These are phyloP conservation scores for Drosophila rubida DNA, from an alignment of 2,888 invertebrate species.

Conservation along the genomic window DNA sequence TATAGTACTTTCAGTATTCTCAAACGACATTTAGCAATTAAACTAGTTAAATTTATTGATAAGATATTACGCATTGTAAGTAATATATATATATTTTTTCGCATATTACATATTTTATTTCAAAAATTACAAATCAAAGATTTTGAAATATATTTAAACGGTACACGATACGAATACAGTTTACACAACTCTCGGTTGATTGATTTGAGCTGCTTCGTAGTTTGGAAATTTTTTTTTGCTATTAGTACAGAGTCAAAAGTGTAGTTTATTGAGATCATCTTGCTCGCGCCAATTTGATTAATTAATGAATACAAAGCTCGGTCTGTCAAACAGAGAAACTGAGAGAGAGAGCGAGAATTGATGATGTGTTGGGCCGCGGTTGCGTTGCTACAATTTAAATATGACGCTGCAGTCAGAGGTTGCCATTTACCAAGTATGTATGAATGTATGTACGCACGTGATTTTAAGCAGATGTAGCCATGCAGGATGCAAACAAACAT, in stretches of 20 bases:
- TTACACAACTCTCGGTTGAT: too few species aligned
- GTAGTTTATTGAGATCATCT: neutral
- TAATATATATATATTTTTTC: too few species aligned
- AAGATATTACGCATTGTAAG: too few species aligned
- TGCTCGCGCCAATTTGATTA: slow-evolving; percentile 10
- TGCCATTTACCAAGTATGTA: neutral
- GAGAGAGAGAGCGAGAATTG: neutral
- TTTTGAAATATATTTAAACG: too few species aligned
- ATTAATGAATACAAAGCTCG: slow-evolving; percentile 3
- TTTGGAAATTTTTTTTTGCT: neutral
- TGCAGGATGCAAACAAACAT: neutral
- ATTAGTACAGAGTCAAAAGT: neutral
- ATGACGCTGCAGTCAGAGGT: neutral
- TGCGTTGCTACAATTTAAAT: slow-evolving; percentile 4
- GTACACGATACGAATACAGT: too few species aligned
- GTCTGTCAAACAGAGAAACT: too few species aligned
- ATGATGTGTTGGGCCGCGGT: slow-evolving; percentile 10
- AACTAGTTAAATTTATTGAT: too few species aligned
- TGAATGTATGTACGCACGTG: neutral
- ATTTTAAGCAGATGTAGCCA: neutral
- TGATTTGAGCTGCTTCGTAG: too few species aligned
- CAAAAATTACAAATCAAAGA: too few species aligned
- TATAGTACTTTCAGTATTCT: too few species aligned
- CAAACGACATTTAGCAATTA: too few species aligned
- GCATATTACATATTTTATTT: too few species aligned